These are phyloP conservation scores for Melanotaenia parkinsoni DNA, from an alignment of 2,797 vertebrate species.

Conservation along the genomic window DNA sequence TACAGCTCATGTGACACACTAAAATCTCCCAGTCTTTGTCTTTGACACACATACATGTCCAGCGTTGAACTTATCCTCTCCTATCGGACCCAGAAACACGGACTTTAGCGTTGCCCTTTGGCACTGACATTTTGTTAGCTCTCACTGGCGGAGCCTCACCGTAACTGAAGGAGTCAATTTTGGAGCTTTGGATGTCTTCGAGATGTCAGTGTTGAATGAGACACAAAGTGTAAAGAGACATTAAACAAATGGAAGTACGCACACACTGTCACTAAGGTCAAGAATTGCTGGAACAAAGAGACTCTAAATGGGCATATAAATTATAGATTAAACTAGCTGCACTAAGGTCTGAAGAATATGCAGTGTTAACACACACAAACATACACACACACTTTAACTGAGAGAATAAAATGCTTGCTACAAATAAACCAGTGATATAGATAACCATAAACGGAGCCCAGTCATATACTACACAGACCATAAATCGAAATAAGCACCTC, in stretches of 20 bases:
- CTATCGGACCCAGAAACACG: conserved; percentile 27
- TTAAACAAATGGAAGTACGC: background rate
- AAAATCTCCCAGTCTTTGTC: conserved; percentile 2
- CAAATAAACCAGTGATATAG: conserved; percentile 43
- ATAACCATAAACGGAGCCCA: conserved; percentile 44
- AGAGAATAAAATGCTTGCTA: conserved; percentile 16
- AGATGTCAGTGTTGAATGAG: conserved; percentile 20
- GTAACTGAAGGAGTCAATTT: conserved; percentile 49
- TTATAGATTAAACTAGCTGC: conserved; percentile 59
- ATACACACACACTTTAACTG: conserved; percentile 11
- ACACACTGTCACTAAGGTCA: conserved; percentile 30
- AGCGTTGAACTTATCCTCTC: background rate
- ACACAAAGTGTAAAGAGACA: conserved; percentile 1
- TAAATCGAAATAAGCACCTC: conserved; percentile 63
- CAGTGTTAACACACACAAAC: conserved; percentile 19
- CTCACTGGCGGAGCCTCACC: conserved; percentile 19
- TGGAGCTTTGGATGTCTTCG: conserved; percentile 36
- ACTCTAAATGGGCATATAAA: conserved; percentile 61
- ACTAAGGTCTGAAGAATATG: conserved; percentile 24
- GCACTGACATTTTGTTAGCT: conserved; percentile 58
- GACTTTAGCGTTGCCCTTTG: conserved; percentile 59
- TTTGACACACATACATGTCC: background rate
- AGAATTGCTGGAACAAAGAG: conserved; percentile 46
- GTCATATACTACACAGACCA: conserved; percentile 25
- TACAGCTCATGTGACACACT: conserved; percentile 41